Evolutionary conservation across 2,888 invertebrate genomes (phyloP), one percentile per base, ranked within the genome.

Genomic region (Scaptomyza cyrtandrae): DNA sequence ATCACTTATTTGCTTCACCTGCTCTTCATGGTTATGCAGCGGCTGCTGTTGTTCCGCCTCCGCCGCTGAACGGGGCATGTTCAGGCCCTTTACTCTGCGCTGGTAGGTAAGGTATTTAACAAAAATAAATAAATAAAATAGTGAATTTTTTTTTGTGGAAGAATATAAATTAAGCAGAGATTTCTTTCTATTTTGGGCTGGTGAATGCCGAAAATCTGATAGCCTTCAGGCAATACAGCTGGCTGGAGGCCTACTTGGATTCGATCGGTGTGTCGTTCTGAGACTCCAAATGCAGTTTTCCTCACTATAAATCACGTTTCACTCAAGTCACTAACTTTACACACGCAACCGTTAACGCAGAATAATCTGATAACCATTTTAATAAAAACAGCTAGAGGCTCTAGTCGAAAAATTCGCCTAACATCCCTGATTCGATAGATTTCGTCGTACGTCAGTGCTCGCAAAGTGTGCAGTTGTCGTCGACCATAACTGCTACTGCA

Each of bases 291-390:
- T 67, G 66, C 69, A 67, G 41, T 69, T 67, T 67, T 69, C 53
- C 67, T 52, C 37, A 56, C 55, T 66, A 54, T 52, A 68, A 69
- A 60, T 61, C 78, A 69, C 58, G 59, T 49, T 67, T 37, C 49
- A n/a, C 56, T 80, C 63, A 73, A 73, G 73, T 77, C 87, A 75
- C 80, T 85, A 80, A 72, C 86, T 69, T 71, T 62, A 78, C 79
- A 61, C 67, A 71, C 64, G 75, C 87, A 76, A 68, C 72, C 73
- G 67, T 74, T 78, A 75, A 78, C 54, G 46, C 19, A 39, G 14
- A 46, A 29, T 27, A 50, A 29, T n/a, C n/a, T n/a, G n/a, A n/a
- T n/a, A n/a, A n/a, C n/a, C n/a, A n/a, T n/a, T n/a, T n/a, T n/a
- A n/a, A n/a, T n/a, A n/a, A n/a, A n/a, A n/a, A n/a, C n/a, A n/a